phyloP scores from a whole-genome alignment of 2,888 invertebrate genomes.

The Graphium colonna region DNA sequence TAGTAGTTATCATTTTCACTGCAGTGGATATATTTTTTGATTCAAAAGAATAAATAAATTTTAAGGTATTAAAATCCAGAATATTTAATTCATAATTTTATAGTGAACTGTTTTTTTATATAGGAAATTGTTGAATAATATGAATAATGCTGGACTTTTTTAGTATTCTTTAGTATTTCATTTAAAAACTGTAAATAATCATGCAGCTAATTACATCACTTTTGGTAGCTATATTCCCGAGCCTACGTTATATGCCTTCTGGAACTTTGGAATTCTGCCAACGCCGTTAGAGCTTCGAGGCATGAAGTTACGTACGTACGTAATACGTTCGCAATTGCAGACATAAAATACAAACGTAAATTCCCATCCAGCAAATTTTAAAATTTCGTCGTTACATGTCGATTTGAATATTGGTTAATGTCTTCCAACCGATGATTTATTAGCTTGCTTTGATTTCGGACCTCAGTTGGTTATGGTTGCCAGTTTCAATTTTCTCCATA shows the following conservation, averaged over 20 bases:
- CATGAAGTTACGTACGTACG: constrained; percentile 16
- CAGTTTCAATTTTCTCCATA: not conserved
- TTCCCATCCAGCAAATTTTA: constrained; percentile 5
- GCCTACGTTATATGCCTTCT: constrained; percentile 10
- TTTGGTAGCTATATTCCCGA: constrained; percentile 4
- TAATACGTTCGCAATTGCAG: constrained; percentile 14
- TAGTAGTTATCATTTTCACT: too few relatives aligned
- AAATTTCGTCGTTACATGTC: not conserved
- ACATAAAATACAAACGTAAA: constrained; percentile 11
- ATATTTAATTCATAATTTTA: too few relatives aligned
- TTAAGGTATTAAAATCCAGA: too few relatives aligned
- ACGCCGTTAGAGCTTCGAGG: constrained; percentile 17
- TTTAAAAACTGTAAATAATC: constrained; percentile 7
- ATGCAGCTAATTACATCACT: constrained; percentile 14
- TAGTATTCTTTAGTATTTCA: too few relatives aligned
- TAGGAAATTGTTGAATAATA: too few relatives aligned
- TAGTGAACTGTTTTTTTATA: too few relatives aligned
- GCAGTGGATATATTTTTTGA: too few relatives aligned
- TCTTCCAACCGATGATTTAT: not conserved
- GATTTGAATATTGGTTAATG: not conserved
- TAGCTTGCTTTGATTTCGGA: not conserved
- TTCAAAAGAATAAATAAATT: too few relatives aligned
- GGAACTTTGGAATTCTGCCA: constrained; percentile 18
- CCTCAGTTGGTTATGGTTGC: too few relatives aligned
- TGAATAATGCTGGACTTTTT: too few relatives aligned